Evolutionary conservation across 2,113 vertebrate genomes (phyloP).

Genomic region (Mola mola): DNA sequence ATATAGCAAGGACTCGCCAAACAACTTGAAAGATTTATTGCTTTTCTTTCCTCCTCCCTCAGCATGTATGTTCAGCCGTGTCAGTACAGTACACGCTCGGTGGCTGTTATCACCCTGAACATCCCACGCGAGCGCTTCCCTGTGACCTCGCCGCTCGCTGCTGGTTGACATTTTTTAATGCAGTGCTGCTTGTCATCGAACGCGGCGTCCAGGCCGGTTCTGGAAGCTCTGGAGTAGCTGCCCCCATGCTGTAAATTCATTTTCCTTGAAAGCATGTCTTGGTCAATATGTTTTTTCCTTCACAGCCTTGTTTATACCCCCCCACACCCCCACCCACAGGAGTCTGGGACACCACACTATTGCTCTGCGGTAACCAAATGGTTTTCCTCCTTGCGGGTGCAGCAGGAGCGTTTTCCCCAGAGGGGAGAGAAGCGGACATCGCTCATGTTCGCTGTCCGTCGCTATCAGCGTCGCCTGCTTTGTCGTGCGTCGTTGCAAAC

Average conservation of each 20-base stretch:
- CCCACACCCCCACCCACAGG: too few species aligned
- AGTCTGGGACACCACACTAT: neutral
- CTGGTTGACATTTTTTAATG: conserved; percentile 21
- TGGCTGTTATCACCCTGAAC: neutral
- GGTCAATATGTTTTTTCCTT: conserved; percentile 22
- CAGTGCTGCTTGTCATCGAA: conserved; percentile 18
- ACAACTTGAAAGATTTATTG: conserved; percentile 27
- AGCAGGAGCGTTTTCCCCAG: conserved; percentile 14
- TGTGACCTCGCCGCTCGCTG: conserved; percentile 1
- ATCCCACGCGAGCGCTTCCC: conserved; percentile 16
- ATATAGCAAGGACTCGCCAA: neutral
- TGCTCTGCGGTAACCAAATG: conserved; percentile 36
- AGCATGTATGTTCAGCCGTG: conserved; percentile 10
- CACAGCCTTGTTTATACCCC: conserved; percentile 20
- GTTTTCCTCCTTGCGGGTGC: conserved; percentile 36
- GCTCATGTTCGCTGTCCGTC: conserved; percentile 70
- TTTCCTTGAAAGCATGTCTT: conserved; percentile 21
- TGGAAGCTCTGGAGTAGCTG: neutral
- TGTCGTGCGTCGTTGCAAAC: too few species aligned
- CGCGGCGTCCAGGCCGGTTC: neutral
- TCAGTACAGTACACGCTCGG: neutral
- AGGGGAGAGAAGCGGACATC: conserved; percentile 54
- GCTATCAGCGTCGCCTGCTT: conserved; percentile 53
- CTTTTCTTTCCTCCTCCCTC: conserved; percentile 5
- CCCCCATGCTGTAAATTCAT: conserved; percentile 4